Conservation (phyloP, 2,113 vertebrate species). For the Xenopus borealis region DNA sequence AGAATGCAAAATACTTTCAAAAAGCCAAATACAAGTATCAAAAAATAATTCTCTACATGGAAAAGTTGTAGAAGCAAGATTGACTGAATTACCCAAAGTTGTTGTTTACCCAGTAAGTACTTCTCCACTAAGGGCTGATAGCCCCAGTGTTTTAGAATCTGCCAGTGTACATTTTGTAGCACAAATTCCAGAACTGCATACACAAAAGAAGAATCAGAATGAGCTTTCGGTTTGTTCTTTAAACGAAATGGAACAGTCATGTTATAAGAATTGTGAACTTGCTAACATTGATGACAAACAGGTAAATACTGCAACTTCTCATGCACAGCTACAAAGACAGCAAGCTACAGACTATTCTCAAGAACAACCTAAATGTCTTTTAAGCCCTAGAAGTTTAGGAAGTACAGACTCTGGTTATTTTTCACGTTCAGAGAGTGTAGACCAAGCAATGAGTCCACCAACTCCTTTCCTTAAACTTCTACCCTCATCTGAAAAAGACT, state of each 20-base stretch:
- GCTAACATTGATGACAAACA: slow-evolving; percentile 75
- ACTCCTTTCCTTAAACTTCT: slow-evolving; percentile 82
- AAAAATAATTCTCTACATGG: slow-evolving; percentile 66
- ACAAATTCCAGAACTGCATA: slow-evolving; percentile 79
- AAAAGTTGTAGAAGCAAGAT: slow-evolving; percentile 70
- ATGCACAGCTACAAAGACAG: slow-evolving; percentile 91
- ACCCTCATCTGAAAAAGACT: slow-evolving; percentile 74
- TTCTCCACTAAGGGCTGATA: slow-evolving; percentile 82
- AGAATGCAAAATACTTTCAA: slow-evolving; percentile 56
- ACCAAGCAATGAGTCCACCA: slow-evolving; percentile 89
- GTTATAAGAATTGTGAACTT: slow-evolving; percentile 63
- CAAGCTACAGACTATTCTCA: slow-evolving; percentile 92
- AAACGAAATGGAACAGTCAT: slow-evolving; percentile 73
- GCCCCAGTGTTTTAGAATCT: slow-evolving; percentile 73
- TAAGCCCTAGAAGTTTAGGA: slow-evolving; percentile 92
- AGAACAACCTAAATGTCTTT: slow-evolving; percentile 87
- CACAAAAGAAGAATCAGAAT: slow-evolving; percentile 60
- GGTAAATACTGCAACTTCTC: slow-evolving; percentile 62
- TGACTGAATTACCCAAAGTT: slow-evolving; percentile 84
- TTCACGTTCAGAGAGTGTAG: slow-evolving; percentile 93
- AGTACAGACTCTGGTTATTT: slow-evolving; percentile 98
- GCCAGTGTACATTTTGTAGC: slow-evolving; percentile 71
- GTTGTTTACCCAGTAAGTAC: slow-evolving; percentile 85
- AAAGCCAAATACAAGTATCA: slow-evolving; percentile 54
- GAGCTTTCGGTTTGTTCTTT: slow-evolving; percentile 65